Percentiles rank a stretch among this genome's conserved stretches.
Conservation (phyloP, 2,797 vertebrate species). For the Brachyrhaphis roseni region DNA sequence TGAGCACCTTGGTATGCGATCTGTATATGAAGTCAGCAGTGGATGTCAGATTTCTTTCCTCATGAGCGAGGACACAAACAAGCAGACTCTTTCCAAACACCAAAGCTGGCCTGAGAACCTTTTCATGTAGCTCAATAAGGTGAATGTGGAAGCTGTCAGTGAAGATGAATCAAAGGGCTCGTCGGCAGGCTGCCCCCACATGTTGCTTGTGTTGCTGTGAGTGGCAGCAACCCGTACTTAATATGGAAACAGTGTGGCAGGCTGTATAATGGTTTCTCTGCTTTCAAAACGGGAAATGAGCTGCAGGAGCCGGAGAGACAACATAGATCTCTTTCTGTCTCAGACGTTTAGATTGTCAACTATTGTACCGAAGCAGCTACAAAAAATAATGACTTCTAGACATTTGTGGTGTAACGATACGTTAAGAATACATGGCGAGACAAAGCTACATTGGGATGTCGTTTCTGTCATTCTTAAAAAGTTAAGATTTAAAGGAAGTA, state of each 20-base stretch:
- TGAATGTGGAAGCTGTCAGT: slow-evolving; percentile 10
- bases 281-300: background rate
- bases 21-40: background rate
- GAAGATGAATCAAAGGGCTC: slow-evolving; percentile 15
- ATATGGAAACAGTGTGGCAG: background rate
- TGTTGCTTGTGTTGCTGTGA: slow-evolving; percentile 1
- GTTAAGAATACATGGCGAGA: background rate
- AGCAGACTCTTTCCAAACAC: background rate
- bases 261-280: background rate
- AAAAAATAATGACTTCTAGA: background rate
- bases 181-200: background rate
- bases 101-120: slow-evolving; percentile 12
- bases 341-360: background rate
- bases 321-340: background rate
- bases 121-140: slow-evolving; percentile 25
- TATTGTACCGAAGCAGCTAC: background rate
- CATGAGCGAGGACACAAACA: slow-evolving; percentile 3
- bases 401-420: background rate
- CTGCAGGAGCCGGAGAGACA: background rate
- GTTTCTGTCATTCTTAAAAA: background rate
- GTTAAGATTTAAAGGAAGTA: background rate
- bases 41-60: slow-evolving; percentile 17
- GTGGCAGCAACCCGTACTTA: background rate
- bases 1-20: slow-evolving; percentile 7
- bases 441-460: background rate